These are phyloP conservation scores for Aphelinus certus DNA, from an alignment of 1,140 invertebrate genomes.

Conservation along the genomic window DNA sequence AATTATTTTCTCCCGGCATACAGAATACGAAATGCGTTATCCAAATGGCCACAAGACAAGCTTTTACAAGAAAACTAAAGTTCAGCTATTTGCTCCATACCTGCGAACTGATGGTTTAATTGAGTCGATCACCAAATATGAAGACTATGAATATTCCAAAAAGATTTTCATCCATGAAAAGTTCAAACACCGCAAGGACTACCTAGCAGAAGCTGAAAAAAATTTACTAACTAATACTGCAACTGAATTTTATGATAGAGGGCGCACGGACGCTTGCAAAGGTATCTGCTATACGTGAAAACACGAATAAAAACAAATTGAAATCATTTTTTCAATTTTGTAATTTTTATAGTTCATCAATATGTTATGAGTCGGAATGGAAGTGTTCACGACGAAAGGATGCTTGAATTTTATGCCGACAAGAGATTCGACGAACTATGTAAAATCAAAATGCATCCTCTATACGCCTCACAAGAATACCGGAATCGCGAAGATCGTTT, in stretches of 20 bases:
- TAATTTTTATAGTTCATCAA: conserved; percentile 68
- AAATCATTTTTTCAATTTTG: neutral
- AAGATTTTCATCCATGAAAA: conserved; percentile 73
- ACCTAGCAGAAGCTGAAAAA: conserved; percentile 69
- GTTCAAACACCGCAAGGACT: conserved; percentile 77
- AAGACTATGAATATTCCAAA: conserved; percentile 74
- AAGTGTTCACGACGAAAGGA: conserved; percentile 69
- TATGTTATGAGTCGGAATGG: conserved; percentile 66
- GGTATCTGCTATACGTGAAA: conserved; percentile 59
- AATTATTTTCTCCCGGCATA: conserved; percentile 4
- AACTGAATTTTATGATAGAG: conserved; percentile 75
- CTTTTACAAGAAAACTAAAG: conserved; percentile 78
- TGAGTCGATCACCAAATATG: conserved; percentile 74
- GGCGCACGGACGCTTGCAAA: conserved; percentile 75
- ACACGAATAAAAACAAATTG: conserved; percentile 1
- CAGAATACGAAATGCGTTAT: conserved; percentile 80
- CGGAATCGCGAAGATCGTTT: conserved; percentile 72
- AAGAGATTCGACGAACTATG: conserved; percentile 75
- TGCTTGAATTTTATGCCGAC: conserved; percentile 76
- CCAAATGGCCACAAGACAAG: conserved; percentile 77
- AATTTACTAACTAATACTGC: conserved; percentile 69
- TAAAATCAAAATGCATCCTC: conserved; percentile 69
- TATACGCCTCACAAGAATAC: conserved; percentile 73
- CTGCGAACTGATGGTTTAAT: conserved; percentile 76
- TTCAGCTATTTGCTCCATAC: conserved; percentile 83